These are phyloP conservation scores for Theretra japonica DNA, from an alignment of 2,888 invertebrate species.

Conservation along the genomic window DNA sequence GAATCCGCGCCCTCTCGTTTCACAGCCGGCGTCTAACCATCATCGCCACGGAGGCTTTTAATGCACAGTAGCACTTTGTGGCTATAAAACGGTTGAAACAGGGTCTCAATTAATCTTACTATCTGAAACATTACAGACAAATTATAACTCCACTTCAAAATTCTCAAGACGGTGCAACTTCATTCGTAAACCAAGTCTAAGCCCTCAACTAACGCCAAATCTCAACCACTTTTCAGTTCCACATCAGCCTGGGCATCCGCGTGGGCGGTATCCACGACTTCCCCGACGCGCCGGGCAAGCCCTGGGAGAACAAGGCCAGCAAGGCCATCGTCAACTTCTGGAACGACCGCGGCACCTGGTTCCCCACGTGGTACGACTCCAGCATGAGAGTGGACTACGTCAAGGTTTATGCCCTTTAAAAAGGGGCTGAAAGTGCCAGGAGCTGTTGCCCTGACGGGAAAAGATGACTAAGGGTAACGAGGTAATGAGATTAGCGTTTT, in stretches of 20 bases:
- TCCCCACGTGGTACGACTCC: constrained; percentile 86
- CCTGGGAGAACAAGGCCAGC: constrained; percentile 89
- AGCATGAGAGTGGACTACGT: constrained; percentile 86
- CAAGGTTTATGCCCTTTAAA: constrained; percentile 82
- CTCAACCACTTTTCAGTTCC: constrained; percentile 83
- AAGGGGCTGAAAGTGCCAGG: background rate
- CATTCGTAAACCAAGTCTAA: too few species aligned
- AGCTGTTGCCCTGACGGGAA: background rate
- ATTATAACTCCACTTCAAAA: too few species aligned
- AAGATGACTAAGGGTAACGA: background rate
- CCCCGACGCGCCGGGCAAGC: constrained; percentile 87
- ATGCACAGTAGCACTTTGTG: too few species aligned
- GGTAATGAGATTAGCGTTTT: too few species aligned
- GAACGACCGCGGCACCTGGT: constrained; percentile 83
- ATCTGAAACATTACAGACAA: too few species aligned
- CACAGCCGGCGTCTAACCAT: too few species aligned
- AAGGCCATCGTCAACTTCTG: constrained; percentile 88
- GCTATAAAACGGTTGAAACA: too few species aligned
- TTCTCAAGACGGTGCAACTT: too few species aligned
- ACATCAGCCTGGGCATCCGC: constrained; percentile 90
- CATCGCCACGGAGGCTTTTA: too few species aligned
- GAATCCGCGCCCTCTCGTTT: too few species aligned
- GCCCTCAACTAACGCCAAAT: too few species aligned
- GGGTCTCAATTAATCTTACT: too few species aligned
- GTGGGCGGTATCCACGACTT: constrained; percentile 92